Evolutionary conservation across 2,888 invertebrate species (phyloP).

Genomic region (Limnephilus lunatus): DNA sequence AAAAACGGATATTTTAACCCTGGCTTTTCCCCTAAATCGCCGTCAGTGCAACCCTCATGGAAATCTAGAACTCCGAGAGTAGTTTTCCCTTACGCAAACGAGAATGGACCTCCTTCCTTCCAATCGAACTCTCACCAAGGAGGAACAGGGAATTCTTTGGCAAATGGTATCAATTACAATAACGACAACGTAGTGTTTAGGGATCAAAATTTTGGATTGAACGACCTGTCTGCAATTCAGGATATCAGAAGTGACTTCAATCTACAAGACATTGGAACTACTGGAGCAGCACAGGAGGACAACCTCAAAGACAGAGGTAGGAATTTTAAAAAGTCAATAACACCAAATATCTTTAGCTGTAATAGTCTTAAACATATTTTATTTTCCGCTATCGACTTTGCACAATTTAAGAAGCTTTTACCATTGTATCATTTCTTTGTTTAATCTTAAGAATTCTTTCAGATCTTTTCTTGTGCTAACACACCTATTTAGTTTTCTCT

Average conservation of each 20-base stretch:
- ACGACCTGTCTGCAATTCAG: slow-evolving; percentile 76
- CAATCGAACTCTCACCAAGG: slow-evolving; percentile 74
- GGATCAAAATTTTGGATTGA: slow-evolving; percentile 80
- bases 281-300: slow-evolving; percentile 69
- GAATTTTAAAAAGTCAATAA: not conserved
- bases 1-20: slow-evolving; percentile 69
- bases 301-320: slow-evolving; percentile 53
- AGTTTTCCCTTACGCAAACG: slow-evolving; percentile 73
- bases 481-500: not conserved
- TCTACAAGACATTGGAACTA: slow-evolving; percentile 79
- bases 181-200: slow-evolving; percentile 77
- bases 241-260: slow-evolving; percentile 78
- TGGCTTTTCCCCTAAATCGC: slow-evolving; percentile 69
- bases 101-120: slow-evolving; percentile 68
- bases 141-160: slow-evolving; percentile 62
- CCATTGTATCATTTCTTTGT: not conserved
- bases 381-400: not conserved
- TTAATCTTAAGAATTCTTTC: not conserved
- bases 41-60: slow-evolving; percentile 69
- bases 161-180: slow-evolving; percentile 68
- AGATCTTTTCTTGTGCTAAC: not conserved
- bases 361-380: not conserved
- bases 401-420: not conserved
- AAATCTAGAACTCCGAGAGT: slow-evolving; percentile 75
- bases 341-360: not conserved